These are phyloP conservation scores for Synanthedon vespiformis DNA, from an alignment of 2,888 invertebrate species.

Conservation along the genomic window DNA sequence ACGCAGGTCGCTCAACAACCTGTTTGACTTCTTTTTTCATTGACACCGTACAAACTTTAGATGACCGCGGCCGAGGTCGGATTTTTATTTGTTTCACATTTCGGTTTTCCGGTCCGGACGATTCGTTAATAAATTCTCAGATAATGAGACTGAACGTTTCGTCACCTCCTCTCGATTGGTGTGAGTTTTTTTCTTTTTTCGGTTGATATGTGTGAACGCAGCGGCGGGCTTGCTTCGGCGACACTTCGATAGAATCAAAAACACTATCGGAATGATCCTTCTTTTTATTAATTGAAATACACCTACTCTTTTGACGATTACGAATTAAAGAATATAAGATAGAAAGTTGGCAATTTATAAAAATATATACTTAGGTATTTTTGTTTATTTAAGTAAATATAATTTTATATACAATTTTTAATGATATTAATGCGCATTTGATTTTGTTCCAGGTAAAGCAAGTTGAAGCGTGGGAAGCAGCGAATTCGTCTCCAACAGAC, in stretches of 20 bases:
- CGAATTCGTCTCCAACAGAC: conserved; percentile 28
- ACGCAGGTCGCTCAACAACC: conserved; percentile 57
- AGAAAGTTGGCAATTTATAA: too few relatives aligned
- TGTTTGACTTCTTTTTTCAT: conserved; percentile 68
- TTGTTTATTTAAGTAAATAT: too few relatives aligned
- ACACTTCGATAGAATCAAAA: conserved; percentile 52
- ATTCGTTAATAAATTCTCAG: conserved; percentile 72
- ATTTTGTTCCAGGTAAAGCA: conserved; percentile 61
- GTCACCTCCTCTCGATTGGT: conserved; percentile 70
- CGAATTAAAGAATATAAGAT: too few relatives aligned
- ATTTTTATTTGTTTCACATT: conserved; percentile 71
- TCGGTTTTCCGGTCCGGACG: conserved; percentile 67
- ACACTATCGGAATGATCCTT: conserved; percentile 47
- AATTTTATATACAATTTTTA: not conserved
- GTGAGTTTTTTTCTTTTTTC: conserved; percentile 56
- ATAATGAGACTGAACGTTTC: conserved; percentile 72
- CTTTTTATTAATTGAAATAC: conserved; percentile 64
- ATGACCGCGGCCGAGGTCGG: conserved; percentile 69
- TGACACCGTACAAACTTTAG: conserved; percentile 65
- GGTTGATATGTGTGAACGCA: conserved; percentile 63
- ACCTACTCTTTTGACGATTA: conserved; percentile 46
- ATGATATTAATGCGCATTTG: conserved; percentile 7
- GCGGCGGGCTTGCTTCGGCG: conserved; percentile 48
- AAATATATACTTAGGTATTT: too few relatives aligned
- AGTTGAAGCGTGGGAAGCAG: conserved; percentile 50